phyloP scores from a whole-genome alignment of 1,140 invertebrate genomes.

The Arctopsyche grandis region DNA sequence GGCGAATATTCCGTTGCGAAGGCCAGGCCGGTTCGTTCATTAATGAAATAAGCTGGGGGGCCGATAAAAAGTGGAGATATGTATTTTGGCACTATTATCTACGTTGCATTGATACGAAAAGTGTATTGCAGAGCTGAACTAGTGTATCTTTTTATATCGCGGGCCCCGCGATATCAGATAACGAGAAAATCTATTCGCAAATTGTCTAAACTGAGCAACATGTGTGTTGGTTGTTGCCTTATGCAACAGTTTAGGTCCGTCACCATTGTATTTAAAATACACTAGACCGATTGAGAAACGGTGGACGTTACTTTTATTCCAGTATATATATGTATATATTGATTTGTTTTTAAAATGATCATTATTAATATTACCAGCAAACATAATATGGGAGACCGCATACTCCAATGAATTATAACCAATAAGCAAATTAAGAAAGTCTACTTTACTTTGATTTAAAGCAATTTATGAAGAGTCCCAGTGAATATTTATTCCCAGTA shows the following conservation, averaged over 20 bases:
- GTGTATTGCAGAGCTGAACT: slow-evolving; percentile 20
- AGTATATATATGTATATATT: background rate
- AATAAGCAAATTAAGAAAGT: too few species aligned
- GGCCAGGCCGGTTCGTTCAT: too few species aligned
- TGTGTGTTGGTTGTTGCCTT: slow-evolving; percentile 23
- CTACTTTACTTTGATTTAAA: too few species aligned
- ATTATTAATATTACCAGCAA: too few species aligned
- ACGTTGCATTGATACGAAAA: slow-evolving; percentile 30
- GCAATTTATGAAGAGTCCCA: too few species aligned
- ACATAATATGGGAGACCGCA: background rate
- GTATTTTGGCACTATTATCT: background rate
- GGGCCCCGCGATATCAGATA: slow-evolving; percentile 38
- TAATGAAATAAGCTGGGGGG: slow-evolving; percentile 6
- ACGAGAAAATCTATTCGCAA: slow-evolving; percentile 51
- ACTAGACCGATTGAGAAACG: background rate
- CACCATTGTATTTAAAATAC: background rate
- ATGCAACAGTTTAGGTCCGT: slow-evolving; percentile 13
- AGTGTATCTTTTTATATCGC: slow-evolving; percentile 28
- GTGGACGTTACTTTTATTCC: background rate
- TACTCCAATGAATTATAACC: too few species aligned
- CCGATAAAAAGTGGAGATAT: background rate
- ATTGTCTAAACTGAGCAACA: slow-evolving; percentile 44
- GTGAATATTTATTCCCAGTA: too few species aligned
- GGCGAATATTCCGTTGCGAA: too few species aligned
- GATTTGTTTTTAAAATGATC: background rate